Conservation (phyloP, 2,797 vertebrate species). For the Prionace glauca region DNA sequence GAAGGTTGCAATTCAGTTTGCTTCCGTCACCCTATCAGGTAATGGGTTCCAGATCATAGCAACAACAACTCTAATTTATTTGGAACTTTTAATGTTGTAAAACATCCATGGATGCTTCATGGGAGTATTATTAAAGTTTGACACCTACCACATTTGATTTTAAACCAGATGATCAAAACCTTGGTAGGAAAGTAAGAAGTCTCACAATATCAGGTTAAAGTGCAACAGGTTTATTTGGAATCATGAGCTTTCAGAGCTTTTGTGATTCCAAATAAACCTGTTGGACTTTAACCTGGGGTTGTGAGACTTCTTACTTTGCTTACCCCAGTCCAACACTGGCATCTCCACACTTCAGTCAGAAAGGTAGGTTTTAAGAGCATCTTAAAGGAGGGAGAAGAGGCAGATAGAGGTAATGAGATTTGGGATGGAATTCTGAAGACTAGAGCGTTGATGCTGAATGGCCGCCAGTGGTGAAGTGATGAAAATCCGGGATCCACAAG, state of each 20-base stretch:
- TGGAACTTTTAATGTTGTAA: background rate
- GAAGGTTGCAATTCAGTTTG: background rate
- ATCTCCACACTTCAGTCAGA: background rate
- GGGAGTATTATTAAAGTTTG: background rate
- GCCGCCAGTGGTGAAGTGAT: background rate
- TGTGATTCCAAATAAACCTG: too few relatives aligned
- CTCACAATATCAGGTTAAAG: too few relatives aligned
- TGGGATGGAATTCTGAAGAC: background rate
- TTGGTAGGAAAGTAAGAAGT: background rate
- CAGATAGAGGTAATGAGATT: background rate
- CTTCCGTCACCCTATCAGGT: background rate
- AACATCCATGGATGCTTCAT: background rate
- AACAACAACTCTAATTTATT: background rate
- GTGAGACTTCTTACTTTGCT: too few relatives aligned
- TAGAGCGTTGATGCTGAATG: background rate
- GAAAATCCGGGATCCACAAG: background rate
- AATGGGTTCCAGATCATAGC: background rate
- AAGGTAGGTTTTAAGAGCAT: background rate
- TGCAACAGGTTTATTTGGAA: too few relatives aligned
- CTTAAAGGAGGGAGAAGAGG: background rate
- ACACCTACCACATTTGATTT: background rate
- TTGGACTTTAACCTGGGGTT: too few relatives aligned
- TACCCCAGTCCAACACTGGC: too few relatives aligned
- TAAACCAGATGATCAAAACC: background rate
- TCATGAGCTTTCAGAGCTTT: too few relatives aligned